Evolutionary conservation across 2,797 vertebrate species (phyloP).

Genomic region (Apogon talboti): DNA sequence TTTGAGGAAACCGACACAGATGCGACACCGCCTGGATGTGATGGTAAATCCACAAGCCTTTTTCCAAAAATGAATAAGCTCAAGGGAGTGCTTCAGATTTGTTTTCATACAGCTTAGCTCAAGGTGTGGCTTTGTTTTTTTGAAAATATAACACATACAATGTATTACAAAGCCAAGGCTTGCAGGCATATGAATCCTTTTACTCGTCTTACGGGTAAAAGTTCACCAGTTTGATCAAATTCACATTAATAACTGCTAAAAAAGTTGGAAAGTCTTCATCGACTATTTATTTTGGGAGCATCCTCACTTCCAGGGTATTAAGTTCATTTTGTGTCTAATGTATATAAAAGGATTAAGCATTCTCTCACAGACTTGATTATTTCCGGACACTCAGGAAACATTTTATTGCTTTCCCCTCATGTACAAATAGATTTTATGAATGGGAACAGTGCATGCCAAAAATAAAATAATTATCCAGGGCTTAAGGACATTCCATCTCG

Average conservation of each 20-base stretch:
- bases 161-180: conserved; percentile 1
- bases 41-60: conserved; percentile 43
- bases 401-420: conserved; percentile 9
- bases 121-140: conserved; percentile 31
- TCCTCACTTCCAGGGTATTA: background rate
- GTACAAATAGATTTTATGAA: background rate
- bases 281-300: background rate
- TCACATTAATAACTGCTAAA: background rate
- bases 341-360: background rate
- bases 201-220: background rate
- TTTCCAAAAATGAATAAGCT: conserved; percentile 54
- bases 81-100: conserved; percentile 45
- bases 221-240: background rate
- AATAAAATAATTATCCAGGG: conserved; percentile 1
- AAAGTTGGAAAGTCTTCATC: background rate
- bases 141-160: background rate
- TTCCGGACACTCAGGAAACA: conserved; percentile 14
- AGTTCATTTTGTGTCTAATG: background rate
- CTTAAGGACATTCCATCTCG: background rate
- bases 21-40: conserved; percentile 55
- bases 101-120: conserved; percentile 40
- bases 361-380: conserved; percentile 7
- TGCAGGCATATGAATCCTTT: background rate
- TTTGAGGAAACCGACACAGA: conserved; percentile 66
- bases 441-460: background rate